Evolutionary conservation across 1,140 invertebrate species (phyloP).

Genomic region (Pseudomyrmex concolor): DNA sequence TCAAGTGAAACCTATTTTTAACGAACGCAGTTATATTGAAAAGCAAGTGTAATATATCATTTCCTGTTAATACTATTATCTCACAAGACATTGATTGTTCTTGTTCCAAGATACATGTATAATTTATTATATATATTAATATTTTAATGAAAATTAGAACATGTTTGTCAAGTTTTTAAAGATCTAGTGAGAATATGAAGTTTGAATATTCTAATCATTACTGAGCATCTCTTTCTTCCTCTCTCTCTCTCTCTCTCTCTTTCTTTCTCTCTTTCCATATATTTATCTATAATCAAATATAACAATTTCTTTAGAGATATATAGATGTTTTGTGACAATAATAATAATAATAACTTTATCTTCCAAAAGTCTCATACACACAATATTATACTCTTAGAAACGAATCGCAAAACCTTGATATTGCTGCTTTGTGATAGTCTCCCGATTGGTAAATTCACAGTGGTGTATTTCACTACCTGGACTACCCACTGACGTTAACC

Average conservation of each 20-base stretch:
- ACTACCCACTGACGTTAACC: slow-evolving; percentile 93
- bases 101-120: background rate
- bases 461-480: slow-evolving; percentile 93
- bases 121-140: background rate
- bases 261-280: too few species aligned
- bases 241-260: too few species aligned
- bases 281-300: slow-evolving; percentile 32
- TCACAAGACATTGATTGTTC: slow-evolving; percentile 6
- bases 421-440: slow-evolving; percentile 90
- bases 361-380: background rate
- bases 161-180: background rate
- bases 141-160: background rate
- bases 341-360: background rate
- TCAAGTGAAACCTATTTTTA: too few species aligned
- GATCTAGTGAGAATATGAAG: background rate
- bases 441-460: slow-evolving; percentile 93
- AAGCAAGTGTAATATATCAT: background rate
- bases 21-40: background rate
- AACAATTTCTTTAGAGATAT: slow-evolving; percentile 4
- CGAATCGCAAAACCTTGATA: slow-evolving; percentile 93
- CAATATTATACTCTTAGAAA: slow-evolving; percentile 86
- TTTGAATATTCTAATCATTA: slow-evolving; percentile 10
- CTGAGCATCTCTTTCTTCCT: background rate
- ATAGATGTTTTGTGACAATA: background rate
- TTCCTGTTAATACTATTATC: background rate